These are phyloP conservation scores for Alentia gelatinosa DNA, from an alignment of 2,888 invertebrate species.

Conservation along the genomic window DNA sequence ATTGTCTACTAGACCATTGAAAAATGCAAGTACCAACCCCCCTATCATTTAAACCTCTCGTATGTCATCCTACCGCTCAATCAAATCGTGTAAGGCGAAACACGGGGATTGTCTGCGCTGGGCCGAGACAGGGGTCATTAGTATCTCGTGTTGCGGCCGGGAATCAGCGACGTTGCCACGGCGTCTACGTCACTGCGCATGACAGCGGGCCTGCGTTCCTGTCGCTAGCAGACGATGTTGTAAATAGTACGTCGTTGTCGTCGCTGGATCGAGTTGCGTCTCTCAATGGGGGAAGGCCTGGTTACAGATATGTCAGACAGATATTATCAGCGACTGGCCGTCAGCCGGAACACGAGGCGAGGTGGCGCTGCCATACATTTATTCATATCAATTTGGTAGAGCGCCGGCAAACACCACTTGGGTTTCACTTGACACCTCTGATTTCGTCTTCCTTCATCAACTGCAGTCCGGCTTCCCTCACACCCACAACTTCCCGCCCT, in stretches of 20 bases:
- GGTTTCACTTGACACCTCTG: background rate
- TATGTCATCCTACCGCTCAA: background rate
- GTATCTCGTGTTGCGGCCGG: background rate
- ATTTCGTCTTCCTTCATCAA: background rate
- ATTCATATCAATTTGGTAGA: constrained; percentile 9
- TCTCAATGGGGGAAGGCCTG: background rate
- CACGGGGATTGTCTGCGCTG: background rate
- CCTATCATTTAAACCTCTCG: background rate
- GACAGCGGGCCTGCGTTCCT: background rate
- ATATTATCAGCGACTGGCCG: background rate
- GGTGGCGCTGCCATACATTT: background rate
- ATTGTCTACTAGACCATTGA: too few species aligned
- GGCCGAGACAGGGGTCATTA: background rate
- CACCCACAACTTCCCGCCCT: background rate
- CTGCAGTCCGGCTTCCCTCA: background rate
- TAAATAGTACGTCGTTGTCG: background rate
- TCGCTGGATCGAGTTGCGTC: background rate
- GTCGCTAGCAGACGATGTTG: background rate
- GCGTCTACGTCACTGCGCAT: background rate
- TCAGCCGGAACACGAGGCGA: background rate
- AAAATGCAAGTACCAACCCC: too few species aligned
- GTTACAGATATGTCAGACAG: background rate
- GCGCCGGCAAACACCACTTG: background rate
- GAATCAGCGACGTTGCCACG: background rate
- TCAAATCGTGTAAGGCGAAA: background rate